Base-by-base conservation (phyloP, 2,113 vertebrate genomes). In the Pseudopipra pipra region DNA sequence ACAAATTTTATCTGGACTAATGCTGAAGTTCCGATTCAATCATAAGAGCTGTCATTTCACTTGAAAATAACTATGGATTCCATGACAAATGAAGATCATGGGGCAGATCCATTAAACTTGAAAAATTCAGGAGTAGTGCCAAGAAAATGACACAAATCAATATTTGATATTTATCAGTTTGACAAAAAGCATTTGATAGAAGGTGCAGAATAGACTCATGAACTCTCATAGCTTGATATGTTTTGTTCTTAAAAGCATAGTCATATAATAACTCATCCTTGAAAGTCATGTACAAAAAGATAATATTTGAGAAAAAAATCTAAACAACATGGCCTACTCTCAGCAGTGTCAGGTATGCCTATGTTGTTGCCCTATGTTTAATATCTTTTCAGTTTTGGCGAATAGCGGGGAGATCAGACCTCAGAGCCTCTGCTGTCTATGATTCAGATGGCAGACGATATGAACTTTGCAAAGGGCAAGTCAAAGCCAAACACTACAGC, bases 131-230 rank as follows among this genome's bases (percentile, higher is more conserved):
- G 82, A 96, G 87, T 66, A 63, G 74, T 96, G 95, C 81, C 81
- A 96, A 90, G 85, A 87, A 97, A 72, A 88, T 39, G 96, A 62
- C 82, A 91, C 41, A 89, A 94, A 93, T 94, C 95, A 91, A 93
- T 95, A 93, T 91, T 51, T 95, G 59, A 54, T 92, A 95, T 95
- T 96, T 96, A 96, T 97, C 93, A 96, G 55, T 56, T 93, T 96
- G 95, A 96, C 77, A 95, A 87, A 96, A 96, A 83, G 11, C 71
- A 89, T 94, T 84, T 88, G 79, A 93, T n/a, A 87, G 90, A 73
- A 52, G 33, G 30, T 54, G 70, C 30, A 79, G 55, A 76, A 70
- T 33, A 89, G 17, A 20, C 43, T 94, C 55, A 67, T 23, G 35
- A 70, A 80, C 56, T 35, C 24, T 85, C 23, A n/a, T 35, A 77